Base-by-base conservation (phyloP, 1,140 invertebrate genomes). In the Acromyrmex echinatior region DNA sequence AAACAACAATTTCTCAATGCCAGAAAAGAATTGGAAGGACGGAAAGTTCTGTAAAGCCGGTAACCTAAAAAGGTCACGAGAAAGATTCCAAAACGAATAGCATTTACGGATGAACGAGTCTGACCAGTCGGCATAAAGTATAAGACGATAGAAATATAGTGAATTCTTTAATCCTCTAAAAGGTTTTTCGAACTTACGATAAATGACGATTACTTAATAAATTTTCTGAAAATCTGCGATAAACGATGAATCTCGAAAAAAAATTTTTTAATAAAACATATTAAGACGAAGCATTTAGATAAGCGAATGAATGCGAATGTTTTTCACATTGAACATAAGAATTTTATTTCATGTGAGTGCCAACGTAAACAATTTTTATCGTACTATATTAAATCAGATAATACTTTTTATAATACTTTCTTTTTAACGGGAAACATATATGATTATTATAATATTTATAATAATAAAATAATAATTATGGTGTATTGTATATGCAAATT, bases 91-190 rank as follows among this genome's bases (percentile, higher is more conserved):
- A 21, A n/a, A 39, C 10, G 81, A 88, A 88, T 82, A 91, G 92
- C 87, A 87, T 87, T 93, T 86, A 91, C 90, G 88, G 86, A 51
- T 56, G 80, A 78, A 51, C 81, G 88, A 90, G 78, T 88, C 68
- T 56, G 81, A 51, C 79, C 86, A 90, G 78, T 87, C 71, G 63
- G 81, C 86, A 16, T 77, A 76, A 39, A 66, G 16, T 12, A 77
- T 10, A 45, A 45, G 9, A 56, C 16, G 70, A 25, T 6, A 28
- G 53, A 87, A 86, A 80, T 81, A 10, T 88, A 39, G 18, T 31
- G 39, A 12, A 49, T 68, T 31, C 31, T 25, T 78, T 93, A 93
- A 94, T 94, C 92, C 93, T 88, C 91, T 93, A 93, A 93, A 78
- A 78, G 74, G 66, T 90, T 82, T 68, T 49, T 18, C 71, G 81